Evolutionary conservation across 2,797 vertebrate genomes (phyloP), one percentile per base, ranked within the genome.

Genomic region (Amazona finschi): DNA sequence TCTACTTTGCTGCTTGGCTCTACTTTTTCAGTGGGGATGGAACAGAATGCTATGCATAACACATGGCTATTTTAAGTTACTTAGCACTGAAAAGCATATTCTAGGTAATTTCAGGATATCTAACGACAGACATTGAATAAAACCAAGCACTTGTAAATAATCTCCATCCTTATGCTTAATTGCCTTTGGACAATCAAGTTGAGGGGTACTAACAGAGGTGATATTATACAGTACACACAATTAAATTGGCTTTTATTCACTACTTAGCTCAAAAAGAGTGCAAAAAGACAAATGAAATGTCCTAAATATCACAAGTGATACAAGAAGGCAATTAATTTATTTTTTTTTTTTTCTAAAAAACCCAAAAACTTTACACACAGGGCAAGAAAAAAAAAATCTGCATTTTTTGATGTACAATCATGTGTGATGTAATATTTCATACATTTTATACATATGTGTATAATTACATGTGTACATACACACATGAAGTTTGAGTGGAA

Each of bases 1-100:
- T 96, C 89, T 95, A 96, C 46, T 96, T 93, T 76, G 93, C 82
- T 91, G 47, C 90, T 64, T 62, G 94, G 67, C 57, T 95, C 78
- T 90, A 77, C 85, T 84, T 93, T 92, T 97, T 87, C 77, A 85
- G 83, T 39, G 49, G 36, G 44, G n/a, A 85, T 77, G 25, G 49
- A 94, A 95, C 67, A 86, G 85, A 89, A 94, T 89, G 89, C 76
- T 85, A 33, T 67, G 25, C 61, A 77, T 78, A 86, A 91, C 77
- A 85, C 53, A 66, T 30, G 43, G 36, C 47, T 95, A 90, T 93
- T 95, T 94, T 93, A 89, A 85, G 89, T 90, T 90, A 61, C 71
- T 91, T 85, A 88, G 91, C 52, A 57, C 80, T 71, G 71, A 85
- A 92, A 65, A 90, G 27, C 66, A 85, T 87, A 74, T 71, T 87